Evolutionary conservation across 35 echinoderm and acorn worm genomes (phyloP).

Genomic region (Ophioderma brevispina): DNA sequence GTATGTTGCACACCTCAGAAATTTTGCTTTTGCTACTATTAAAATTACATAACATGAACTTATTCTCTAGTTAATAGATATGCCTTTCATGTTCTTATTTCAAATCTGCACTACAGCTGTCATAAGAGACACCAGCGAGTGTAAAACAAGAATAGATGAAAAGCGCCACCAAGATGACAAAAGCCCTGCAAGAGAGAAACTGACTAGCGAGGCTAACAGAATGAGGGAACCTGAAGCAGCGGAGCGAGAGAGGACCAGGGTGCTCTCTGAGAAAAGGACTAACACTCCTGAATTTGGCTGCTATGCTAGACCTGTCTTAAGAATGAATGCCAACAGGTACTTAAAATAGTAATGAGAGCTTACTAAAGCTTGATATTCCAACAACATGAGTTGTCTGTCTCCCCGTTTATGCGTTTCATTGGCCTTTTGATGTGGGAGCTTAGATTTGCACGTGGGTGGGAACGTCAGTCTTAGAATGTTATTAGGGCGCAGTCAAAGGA

Average conservation of each 20-base stretch:
- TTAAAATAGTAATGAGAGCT: background rate
- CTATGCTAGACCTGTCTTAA: constrained; percentile 79
- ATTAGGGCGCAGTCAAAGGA: no score
- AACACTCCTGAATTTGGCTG: constrained; percentile 89
- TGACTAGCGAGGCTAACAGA: constrained; percentile 35
- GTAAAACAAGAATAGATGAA: constrained; percentile 84
- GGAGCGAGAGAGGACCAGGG: constrained; percentile 75
- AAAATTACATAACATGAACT: no score
- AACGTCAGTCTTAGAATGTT: no score
- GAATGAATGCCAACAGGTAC: constrained; percentile 85
- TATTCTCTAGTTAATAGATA: background rate
- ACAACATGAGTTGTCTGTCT: no score
- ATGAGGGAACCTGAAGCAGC: constrained; percentile 51
- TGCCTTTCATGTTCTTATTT: background rate
- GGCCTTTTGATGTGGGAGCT: no score
- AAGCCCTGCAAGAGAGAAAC: constrained; percentile 58
- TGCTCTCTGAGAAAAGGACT: constrained; percentile 82
- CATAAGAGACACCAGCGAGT: constrained; percentile 87
- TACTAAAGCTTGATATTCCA: no score
- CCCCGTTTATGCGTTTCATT: no score
- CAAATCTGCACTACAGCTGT: constrained; percentile 72
- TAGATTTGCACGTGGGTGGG: no score
- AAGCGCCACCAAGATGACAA: constrained; percentile 69
- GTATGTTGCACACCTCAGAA: no score
- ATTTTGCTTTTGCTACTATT: no score